Conservation (phyloP, 2,888 invertebrate genomes). For the Melanophora roralis region DNA sequence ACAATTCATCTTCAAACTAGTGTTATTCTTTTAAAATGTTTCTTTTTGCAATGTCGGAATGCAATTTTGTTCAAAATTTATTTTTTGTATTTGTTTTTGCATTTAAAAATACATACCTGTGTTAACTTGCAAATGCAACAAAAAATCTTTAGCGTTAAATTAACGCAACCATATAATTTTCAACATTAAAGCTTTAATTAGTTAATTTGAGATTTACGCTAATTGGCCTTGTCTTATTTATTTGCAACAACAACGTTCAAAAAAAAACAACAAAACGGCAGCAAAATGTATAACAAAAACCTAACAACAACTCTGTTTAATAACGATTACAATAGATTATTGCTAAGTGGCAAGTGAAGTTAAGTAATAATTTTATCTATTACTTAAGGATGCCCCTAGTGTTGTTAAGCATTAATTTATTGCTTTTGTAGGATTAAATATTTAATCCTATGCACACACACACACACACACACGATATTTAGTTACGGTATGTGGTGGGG, state of each 20-base stretch:
- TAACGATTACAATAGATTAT: not conserved
- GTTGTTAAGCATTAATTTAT: conserved; percentile 32
- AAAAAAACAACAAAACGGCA: not conserved
- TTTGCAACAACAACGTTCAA: conserved; percentile 27
- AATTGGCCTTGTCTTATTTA: conserved; percentile 59
- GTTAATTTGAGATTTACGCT: conserved; percentile 60
- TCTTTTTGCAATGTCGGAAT: too few species aligned
- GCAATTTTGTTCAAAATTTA: too few species aligned
- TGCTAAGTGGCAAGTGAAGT: not conserved
- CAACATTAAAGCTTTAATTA: conserved; percentile 58
- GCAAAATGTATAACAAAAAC: not conserved
- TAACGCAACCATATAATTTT: conserved; percentile 62
- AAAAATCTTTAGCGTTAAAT: conserved; percentile 59
- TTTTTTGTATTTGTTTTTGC: too few species aligned
- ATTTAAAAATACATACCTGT: conserved; percentile 17
- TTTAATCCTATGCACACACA: conserved; percentile 23
- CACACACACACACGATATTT: not conserved
- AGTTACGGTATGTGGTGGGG: too few species aligned
- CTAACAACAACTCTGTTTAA: not conserved
- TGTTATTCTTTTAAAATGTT: too few species aligned
- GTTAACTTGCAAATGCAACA: conserved; percentile 45
- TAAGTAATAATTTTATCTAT: conserved; percentile 25
- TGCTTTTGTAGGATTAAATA: conserved; percentile 19
- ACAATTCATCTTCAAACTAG: too few species aligned
- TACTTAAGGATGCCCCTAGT: conserved; percentile 20